Conservation (phyloP, 2,797 vertebrate species). For the Hafferia zeledoni region DNA sequence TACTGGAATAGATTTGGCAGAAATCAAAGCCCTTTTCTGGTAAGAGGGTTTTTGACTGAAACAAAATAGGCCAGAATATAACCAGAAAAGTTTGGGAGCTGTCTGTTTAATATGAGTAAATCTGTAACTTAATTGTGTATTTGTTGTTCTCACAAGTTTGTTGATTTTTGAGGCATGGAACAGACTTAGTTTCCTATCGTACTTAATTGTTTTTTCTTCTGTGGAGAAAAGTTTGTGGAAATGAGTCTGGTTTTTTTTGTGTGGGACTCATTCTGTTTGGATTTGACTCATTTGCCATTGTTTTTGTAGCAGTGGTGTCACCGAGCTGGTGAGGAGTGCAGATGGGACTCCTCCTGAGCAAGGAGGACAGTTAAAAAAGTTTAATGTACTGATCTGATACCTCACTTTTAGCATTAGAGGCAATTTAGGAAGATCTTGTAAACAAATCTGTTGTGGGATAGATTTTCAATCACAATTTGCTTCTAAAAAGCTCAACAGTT, state of each 20-base stretch:
- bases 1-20: not conserved
- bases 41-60: not conserved
- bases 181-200: not conserved
- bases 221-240: not conserved
- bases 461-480: not conserved
- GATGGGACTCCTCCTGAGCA: rapidly evolving
- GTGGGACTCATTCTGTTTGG: not conserved
- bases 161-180: not conserved
- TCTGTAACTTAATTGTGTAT: not conserved
- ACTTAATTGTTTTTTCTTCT: not conserved
- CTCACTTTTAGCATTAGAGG: not conserved
- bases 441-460: not conserved
- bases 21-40: not conserved
- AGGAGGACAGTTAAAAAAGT: not conserved
- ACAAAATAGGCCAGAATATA: not conserved
- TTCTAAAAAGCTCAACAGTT: not conserved
- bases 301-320: not conserved
- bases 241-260: too few species aligned
- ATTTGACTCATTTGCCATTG: not conserved
- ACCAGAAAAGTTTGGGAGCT: not conserved
- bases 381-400: not conserved
- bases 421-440: not conserved
- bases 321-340: not conserved
- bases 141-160: not conserved
- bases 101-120: not conserved